These are phyloP conservation scores for Drosophila pruinosa DNA, from an alignment of 1,140 invertebrate species.

Conservation along the genomic window DNA sequence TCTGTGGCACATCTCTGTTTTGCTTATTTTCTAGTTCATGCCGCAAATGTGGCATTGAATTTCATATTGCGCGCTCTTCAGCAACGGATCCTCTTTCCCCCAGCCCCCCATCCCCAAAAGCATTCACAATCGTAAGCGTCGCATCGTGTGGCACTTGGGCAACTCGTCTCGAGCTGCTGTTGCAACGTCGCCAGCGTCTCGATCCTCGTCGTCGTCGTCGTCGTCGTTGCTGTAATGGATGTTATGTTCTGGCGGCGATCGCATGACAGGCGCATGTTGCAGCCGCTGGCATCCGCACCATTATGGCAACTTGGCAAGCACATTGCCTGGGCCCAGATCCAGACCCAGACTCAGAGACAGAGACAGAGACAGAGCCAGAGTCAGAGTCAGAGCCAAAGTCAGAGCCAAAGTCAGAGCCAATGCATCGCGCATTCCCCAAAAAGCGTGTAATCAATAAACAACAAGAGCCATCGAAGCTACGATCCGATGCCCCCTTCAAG, in stretches of 20 bases:
- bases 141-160: conserved; percentile 5
- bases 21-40: conserved; percentile 65
- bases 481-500: conserved; percentile 48
- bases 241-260: conserved; percentile 80
- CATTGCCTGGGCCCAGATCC: too few relatives aligned
- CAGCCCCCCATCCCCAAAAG: neutral
- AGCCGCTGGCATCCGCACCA: conserved; percentile 79
- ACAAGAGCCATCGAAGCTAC: conserved; percentile 74
- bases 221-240: conserved; percentile 68
- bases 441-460: conserved; percentile 81
- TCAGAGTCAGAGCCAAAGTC: neutral
- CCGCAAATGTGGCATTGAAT: conserved; percentile 79
- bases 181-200: conserved; percentile 3
- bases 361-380: neutral
- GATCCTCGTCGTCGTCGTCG: neutral
- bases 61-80: conserved; percentile 69
- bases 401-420: conserved; percentile 6
- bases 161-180: conserved; percentile 2
- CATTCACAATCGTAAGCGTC: conserved; percentile 57
- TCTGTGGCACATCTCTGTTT: neutral
- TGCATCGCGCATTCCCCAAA: conserved; percentile 77
- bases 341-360: too few relatives aligned
- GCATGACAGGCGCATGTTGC: conserved; percentile 80
- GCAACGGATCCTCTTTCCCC: neutral
- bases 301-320: conserved; percentile 66